phyloP scores from a whole-genome alignment of 1,140 invertebrate genomes.

The Drosophila melanogaster region Release_6_plus_ISO1_MT NT_033779.5:18199001-18199500 shows the following conservation, averaged over 20 bases:
- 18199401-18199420: slow-evolving; percentile 60
- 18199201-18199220: no score
- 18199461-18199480: slow-evolving; percentile 56
- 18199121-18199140: slow-evolving; percentile 5
- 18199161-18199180: no score
- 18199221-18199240: no score
- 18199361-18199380: slow-evolving; percentile 4
- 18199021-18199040: slow-evolving; percentile 14
- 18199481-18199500: slow-evolving; percentile 72
- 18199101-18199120: neutral
- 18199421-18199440: slow-evolving; percentile 80
- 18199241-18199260: no score
- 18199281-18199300: neutral
- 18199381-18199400: slow-evolving; percentile 33
- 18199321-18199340: neutral
- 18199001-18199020: slow-evolving; percentile 10
- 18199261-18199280: no score
- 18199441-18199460: slow-evolving; percentile 60
- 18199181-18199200: no score
- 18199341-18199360: neutral
- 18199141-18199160: neutral
- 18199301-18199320: neutral
- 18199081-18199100: slow-evolving; percentile 52
- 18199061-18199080: slow-evolving; percentile 65
- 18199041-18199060: slow-evolving; percentile 70